These are phyloP conservation scores for Cariama cristata DNA, from an alignment of 2,113 vertebrate genomes.

Conservation along the genomic window DNA sequence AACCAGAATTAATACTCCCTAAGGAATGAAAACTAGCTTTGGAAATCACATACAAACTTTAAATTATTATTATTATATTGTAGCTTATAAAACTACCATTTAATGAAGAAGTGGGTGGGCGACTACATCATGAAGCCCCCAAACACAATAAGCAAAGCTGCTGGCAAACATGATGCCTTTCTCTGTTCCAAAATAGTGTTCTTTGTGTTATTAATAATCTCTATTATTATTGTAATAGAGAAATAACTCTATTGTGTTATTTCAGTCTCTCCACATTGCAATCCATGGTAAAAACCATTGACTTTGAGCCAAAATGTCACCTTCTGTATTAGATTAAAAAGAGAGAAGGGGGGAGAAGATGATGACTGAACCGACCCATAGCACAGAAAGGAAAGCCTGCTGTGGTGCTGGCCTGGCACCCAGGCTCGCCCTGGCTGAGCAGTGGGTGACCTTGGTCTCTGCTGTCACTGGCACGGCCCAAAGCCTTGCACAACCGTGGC, in stretches of 20 bases:
- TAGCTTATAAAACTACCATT: not conserved
- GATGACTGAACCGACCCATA: not conserved
- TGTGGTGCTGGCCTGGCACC: not conserved
- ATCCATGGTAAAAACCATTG: not conserved
- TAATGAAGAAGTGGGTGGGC: not conserved
- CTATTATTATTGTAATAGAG: no score
- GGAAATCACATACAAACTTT: not conserved
- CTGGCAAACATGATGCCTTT: not conserved
- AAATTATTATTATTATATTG: slow-evolving; percentile 2
- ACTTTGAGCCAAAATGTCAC: not conserved
- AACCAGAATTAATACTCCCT: not conserved
- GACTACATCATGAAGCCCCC: not conserved
- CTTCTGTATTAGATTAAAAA: not conserved
- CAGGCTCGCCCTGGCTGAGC: not conserved
- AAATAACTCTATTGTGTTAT: no score
- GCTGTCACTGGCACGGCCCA: not conserved
- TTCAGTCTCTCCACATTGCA: not conserved
- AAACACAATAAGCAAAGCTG: slow-evolving; percentile 39
- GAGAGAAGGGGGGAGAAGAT: not conserved
- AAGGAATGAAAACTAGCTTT: slow-evolving; percentile 10
- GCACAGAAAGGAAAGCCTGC: not conserved
- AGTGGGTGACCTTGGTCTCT: not conserved
- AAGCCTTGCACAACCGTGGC: not conserved
- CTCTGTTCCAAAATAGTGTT: not conserved
- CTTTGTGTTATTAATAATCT: not conserved